phyloP scores from a whole-genome alignment of 2,113 vertebrate genomes.

The Sorex fumeus region DNA sequence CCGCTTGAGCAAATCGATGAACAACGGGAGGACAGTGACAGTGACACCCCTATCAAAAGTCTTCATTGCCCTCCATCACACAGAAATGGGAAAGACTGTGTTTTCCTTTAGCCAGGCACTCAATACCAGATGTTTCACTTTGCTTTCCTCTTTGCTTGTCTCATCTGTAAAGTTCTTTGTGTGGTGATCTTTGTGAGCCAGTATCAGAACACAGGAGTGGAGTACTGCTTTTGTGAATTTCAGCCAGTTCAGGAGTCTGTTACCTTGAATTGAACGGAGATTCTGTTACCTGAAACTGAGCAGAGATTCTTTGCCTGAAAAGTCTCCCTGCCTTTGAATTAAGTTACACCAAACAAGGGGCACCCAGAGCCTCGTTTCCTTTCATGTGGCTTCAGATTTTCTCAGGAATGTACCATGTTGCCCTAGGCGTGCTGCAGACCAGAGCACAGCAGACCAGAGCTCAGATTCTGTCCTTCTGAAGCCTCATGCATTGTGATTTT shows the following conservation, averaged over 20 bases:
- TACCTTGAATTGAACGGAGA: constrained; percentile 44
- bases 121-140: background rate
- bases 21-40: too few relatives aligned
- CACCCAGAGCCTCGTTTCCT: background rate
- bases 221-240: constrained; percentile 60
- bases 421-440: background rate
- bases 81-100: background rate
- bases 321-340: constrained; percentile 67
- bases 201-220: constrained; percentile 27
- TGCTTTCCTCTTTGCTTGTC: background rate
- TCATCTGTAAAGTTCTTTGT: constrained; percentile 41
- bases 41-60: background rate
- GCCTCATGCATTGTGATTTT: background rate
- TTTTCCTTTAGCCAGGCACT: background rate
- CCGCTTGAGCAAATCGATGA: too few relatives aligned
- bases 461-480: background rate
- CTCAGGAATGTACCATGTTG: constrained; percentile 59
- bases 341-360: constrained; percentile 58
- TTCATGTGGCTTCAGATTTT: constrained; percentile 69
- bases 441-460: background rate
- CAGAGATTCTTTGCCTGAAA: background rate
- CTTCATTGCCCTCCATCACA: background rate
- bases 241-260: constrained; percentile 6
- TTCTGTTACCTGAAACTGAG: constrained; percentile 43
- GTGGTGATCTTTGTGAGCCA: constrained; percentile 30